Conservation (phyloP, 2,797 vertebrate genomes). For the Coluber constrictor region DNA sequence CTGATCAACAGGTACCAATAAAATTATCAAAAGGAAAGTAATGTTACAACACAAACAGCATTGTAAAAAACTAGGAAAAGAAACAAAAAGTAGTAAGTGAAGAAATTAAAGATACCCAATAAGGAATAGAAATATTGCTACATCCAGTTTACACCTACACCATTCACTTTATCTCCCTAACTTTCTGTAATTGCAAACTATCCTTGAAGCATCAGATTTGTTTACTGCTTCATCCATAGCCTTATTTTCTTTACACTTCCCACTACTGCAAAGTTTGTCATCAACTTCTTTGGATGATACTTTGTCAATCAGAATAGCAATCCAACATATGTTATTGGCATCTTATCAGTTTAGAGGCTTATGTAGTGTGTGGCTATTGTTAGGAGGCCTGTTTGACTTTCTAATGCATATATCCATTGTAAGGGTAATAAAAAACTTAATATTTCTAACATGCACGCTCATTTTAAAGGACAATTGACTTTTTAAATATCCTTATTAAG, state of each 20-base stretch:
- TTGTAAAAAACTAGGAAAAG: not conserved
- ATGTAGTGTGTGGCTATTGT: not conserved
- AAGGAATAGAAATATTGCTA: not conserved
- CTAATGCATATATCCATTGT: not conserved
- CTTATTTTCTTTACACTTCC: not conserved
- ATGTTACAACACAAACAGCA: not conserved
- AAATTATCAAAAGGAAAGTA: not conserved
- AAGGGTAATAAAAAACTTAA: not conserved
- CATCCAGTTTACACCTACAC: not conserved
- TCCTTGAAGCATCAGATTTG: not conserved
- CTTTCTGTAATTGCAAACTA: not conserved
- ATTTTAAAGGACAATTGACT: not conserved
- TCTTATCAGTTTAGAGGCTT: not conserved
- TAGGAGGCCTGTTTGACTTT: not conserved
- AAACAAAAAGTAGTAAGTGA: not conserved
- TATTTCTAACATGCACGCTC: not conserved
- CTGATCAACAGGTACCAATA: not conserved
- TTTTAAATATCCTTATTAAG: not conserved
- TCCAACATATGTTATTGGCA: not conserved
- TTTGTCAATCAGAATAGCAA: not conserved
- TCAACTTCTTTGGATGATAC: not conserved
- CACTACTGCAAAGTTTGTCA: not conserved
- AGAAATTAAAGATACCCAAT: not conserved
- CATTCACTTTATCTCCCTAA: not conserved
- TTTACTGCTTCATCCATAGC: not conserved